Conservation (phyloP, 2,797 vertebrate genomes). For the Dromococcyx pavoninus region DNA sequence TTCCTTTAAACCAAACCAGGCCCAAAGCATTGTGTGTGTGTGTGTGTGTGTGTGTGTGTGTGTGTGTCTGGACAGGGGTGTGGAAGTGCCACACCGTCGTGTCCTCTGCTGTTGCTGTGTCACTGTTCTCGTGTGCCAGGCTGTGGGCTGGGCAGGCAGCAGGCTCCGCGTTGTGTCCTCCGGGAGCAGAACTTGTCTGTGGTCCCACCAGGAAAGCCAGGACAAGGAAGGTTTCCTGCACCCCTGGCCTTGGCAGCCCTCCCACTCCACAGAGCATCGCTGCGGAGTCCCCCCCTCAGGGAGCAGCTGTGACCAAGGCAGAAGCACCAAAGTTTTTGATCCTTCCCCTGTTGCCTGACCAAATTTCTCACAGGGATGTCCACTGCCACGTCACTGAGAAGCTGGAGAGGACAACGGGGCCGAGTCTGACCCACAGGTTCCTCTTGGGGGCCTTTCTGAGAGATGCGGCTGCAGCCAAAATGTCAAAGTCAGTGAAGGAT, state of each 20-base stretch:
- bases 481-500: neutral
- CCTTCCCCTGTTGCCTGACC: neutral
- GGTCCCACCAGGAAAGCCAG: neutral
- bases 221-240: neutral
- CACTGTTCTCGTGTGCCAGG: neutral
- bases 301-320: neutral
- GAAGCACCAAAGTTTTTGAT: neutral
- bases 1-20: slow-evolving; percentile 20
- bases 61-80: neutral
- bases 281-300: neutral
- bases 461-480: neutral
- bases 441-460: neutral
- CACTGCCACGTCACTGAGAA: neutral
- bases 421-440: neutral
- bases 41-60: too few relatives aligned
- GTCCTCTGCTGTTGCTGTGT: neutral
- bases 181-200: neutral
- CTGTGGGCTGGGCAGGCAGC: neutral
- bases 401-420: neutral
- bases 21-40: slow-evolving; percentile 4
- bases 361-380: neutral
- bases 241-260: neutral
- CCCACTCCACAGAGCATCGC: neutral
- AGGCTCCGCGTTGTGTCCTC: neutral
- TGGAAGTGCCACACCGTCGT: neutral